Evolutionary conservation across 2,888 invertebrate species (phyloP).

Genomic region (Girardia tigrina): DNA sequence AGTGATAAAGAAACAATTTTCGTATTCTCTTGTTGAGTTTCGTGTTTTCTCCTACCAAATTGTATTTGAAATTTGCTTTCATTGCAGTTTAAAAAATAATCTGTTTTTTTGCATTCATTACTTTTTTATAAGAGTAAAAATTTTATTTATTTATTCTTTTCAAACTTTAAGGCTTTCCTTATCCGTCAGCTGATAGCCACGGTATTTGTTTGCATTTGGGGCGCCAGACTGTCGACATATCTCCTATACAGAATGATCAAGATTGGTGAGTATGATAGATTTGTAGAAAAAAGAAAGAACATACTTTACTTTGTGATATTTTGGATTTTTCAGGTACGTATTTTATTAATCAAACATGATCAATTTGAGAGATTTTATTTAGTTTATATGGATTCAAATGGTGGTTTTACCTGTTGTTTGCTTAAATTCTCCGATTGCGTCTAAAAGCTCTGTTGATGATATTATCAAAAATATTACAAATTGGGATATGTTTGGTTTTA

Average conservation of each 20-base stretch:
- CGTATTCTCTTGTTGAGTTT: too few relatives aligned
- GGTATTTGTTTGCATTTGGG: slow-evolving; percentile 73
- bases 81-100: too few relatives aligned
- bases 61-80: neutral
- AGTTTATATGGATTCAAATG: slow-evolving; percentile 14
- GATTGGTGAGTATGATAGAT: slow-evolving; percentile 75
- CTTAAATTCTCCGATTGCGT: neutral
- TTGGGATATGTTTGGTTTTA: slow-evolving; percentile 43
- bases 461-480: neutral
- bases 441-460: neutral
- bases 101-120: neutral
- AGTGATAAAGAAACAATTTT: too few relatives aligned
- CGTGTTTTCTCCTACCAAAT: neutral
- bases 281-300: slow-evolving; percentile 73
- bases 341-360: too few relatives aligned
- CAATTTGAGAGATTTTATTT: too few relatives aligned
- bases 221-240: slow-evolving; percentile 69
- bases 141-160: slow-evolving; percentile 16
- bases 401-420: neutral
- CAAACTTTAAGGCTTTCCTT: slow-evolving; percentile 58
- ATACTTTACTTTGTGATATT: slow-evolving; percentile 75
- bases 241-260: slow-evolving; percentile 75
- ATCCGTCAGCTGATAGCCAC: slow-evolving; percentile 80
- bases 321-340: slow-evolving; percentile 73
- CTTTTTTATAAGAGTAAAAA: neutral